Conservation (phyloP, 2,797 vertebrate species). For the Peromyscus melanophrys region DNA sequence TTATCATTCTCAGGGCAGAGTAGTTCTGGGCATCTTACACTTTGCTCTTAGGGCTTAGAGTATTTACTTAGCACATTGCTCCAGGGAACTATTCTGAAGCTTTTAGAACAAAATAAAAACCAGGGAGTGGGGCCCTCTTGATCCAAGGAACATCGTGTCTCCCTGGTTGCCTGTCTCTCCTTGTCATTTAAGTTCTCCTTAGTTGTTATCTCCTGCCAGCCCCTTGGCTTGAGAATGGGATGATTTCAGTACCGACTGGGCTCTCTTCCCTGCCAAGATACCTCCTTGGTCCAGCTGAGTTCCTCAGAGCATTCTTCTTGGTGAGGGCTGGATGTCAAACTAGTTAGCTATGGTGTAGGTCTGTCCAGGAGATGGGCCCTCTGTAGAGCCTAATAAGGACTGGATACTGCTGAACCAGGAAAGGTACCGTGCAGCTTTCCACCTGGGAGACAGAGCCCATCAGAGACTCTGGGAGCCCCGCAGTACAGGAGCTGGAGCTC, state of each 20-base stretch:
- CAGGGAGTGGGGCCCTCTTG: not conserved
- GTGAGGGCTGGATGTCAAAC: conserved; percentile 10
- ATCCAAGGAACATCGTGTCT: conserved; percentile 26
- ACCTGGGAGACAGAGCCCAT: not conserved
- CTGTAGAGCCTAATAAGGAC: not conserved
- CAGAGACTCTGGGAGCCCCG: conserved; percentile 2
- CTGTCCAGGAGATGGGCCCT: not conserved
- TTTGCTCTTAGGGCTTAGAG: conserved; percentile 11
- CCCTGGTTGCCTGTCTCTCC: not conserved
- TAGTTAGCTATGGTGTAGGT: not conserved
- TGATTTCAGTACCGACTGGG: conserved; percentile 11
- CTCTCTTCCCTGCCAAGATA: conserved; percentile 35
- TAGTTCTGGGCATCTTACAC: not conserved
- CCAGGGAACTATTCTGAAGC: not conserved
- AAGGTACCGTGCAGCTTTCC: not conserved
- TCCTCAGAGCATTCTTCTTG: not conserved
- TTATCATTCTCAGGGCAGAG: not conserved
- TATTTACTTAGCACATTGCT: conserved; percentile 35
- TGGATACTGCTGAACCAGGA: not conserved
- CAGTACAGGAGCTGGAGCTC: not conserved
- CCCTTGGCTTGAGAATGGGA: not conserved
- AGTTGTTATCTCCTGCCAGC: conserved; percentile 1
- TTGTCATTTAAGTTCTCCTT: conserved; percentile 38
- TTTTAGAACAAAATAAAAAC: conserved; percentile 35
- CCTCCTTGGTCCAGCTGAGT: conserved; percentile 15